These are phyloP conservation scores for Staurois parvus DNA, from an alignment of 2,797 vertebrate species.

Conservation along the genomic window DNA sequence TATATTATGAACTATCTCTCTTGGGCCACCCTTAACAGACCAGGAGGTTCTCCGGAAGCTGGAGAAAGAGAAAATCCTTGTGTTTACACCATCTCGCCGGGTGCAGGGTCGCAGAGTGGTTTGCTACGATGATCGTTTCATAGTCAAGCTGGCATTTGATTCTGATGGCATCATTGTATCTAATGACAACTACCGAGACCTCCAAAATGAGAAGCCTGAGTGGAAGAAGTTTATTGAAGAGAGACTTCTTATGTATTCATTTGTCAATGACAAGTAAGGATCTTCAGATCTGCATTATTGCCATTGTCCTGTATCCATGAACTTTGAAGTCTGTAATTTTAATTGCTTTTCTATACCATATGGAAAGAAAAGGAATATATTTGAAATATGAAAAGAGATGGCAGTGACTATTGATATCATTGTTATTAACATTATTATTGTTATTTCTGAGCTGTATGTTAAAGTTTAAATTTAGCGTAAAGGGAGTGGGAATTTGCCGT, in stretches of 20 bases:
- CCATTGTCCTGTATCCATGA: neutral
- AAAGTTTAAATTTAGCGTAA: too few species aligned
- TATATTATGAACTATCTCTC: too few species aligned
- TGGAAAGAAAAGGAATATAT: too few species aligned
- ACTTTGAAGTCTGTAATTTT: neutral
- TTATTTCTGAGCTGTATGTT: too few species aligned
- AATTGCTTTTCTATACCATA: neutral
- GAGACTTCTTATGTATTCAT: slow-evolving; percentile 97
- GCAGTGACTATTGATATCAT: too few species aligned
- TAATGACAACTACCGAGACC: slow-evolving; percentile 98
- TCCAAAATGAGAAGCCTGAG: slow-evolving; percentile 97
- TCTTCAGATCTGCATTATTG: neutral
- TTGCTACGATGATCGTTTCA: slow-evolving; percentile 98
- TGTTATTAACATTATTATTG: too few species aligned
- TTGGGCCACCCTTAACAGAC: slow-evolving; percentile 75
- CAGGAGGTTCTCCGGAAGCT: slow-evolving; percentile 96
- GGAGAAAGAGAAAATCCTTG: slow-evolving; percentile 98
- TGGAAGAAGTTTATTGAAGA: slow-evolving; percentile 99
- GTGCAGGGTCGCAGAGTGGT: slow-evolving; percentile 97
- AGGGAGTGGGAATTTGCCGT: too few species aligned
- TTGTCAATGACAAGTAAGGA: slow-evolving; percentile 98
- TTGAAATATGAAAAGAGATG: too few species aligned
- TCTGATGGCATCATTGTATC: slow-evolving; percentile 99
- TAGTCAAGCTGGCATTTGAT: slow-evolving; percentile 97
- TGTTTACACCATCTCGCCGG: slow-evolving; percentile 96